phyloP scores from a whole-genome alignment of 92 coral and sea anemone genomes.

The Porites evermanni region DNA sequence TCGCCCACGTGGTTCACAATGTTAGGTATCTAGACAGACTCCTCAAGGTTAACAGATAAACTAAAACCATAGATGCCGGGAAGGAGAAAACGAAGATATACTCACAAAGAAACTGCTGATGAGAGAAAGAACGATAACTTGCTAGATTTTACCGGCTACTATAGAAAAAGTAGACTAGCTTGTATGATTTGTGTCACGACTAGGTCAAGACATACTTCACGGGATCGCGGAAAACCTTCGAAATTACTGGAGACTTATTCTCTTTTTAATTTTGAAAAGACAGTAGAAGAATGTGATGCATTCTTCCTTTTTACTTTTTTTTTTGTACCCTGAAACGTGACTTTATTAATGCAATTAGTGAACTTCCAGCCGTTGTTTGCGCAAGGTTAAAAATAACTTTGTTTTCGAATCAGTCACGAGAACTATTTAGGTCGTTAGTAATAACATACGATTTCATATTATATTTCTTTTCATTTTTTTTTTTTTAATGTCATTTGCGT shows the following conservation, averaged over 20 bases:
- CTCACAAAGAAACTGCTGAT: no score
- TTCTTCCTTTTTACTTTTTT: not conserved
- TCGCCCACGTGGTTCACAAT: no score
- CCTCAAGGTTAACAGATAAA: no score
- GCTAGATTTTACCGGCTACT: not conserved
- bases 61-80: no score
- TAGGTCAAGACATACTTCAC: not conserved
- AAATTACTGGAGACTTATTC: not conserved
- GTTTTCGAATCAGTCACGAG: slow-evolving; percentile 1
- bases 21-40: no score
- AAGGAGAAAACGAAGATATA: no score
- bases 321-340: not conserved
- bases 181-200: not conserved
- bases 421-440: not conserved
- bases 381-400: not conserved
- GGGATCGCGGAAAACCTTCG: not conserved
- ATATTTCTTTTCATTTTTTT: not conserved
- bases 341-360: not conserved
- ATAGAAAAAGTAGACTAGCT: not conserved
- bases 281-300: no score
- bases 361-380: not conserved
- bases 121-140: no score
- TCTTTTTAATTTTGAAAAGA: not conserved
- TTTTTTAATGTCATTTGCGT: not conserved
- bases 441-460: not conserved